Percentiles rank a stretch among this genome's conserved stretches.
These are phyloP conservation scores for Euschistus heros DNA, from an alignment of 1,140 invertebrate species.

Conservation along the genomic window DNA sequence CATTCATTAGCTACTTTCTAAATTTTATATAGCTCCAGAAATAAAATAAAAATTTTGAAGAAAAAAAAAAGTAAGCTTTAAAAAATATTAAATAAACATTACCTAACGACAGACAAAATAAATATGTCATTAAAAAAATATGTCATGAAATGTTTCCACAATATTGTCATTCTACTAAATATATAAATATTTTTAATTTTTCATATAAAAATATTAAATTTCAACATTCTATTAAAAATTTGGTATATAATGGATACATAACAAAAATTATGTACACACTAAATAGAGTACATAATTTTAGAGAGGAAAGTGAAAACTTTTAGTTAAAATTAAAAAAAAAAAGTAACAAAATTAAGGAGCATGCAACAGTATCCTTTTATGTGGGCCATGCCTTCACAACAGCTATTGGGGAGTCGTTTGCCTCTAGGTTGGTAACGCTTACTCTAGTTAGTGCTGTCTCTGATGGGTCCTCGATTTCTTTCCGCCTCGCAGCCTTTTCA, in stretches of 20 bases:
- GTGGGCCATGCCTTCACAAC: constrained; percentile 21
- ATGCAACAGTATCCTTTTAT: not conserved
- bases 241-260: not conserved
- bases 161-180: too few species aligned
- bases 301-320: not conserved
- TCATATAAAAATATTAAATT: not conserved
- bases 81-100: too few species aligned
- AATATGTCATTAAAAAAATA: too few species aligned
- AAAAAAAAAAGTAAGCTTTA: too few species aligned
- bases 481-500: constrained; percentile 13
- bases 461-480: constrained; percentile 2
- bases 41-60: too few species aligned
- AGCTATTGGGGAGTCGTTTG: constrained; percentile 15
- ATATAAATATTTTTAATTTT: not conserved
- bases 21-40: too few species aligned
- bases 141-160: too few species aligned
- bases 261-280: not conserved
- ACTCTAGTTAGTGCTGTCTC: constrained; percentile 17
- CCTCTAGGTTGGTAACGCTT: constrained; percentile 7
- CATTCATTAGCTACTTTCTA: too few species aligned
- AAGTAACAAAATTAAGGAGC: not conserved
- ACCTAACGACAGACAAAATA: too few species aligned
- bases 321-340: not conserved
- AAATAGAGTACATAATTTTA: not conserved
- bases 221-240: not conserved